Evolutionary conservation across 2,797 vertebrate genomes (phyloP).

Genomic region (Podargus strigoides): DNA sequence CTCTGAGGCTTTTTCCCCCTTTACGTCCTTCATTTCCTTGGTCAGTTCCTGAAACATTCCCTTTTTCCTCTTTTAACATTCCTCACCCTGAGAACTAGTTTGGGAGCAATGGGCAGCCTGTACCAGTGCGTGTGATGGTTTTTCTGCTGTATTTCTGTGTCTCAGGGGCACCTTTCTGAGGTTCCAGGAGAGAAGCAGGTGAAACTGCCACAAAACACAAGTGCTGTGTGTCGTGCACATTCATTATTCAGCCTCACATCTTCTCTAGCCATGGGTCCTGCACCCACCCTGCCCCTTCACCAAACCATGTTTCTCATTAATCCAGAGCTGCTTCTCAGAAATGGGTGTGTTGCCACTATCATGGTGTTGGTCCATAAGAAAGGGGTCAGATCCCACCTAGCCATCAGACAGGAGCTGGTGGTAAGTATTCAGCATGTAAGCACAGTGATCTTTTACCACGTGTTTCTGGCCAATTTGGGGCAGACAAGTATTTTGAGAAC

Average conservation of each 20-base stretch:
- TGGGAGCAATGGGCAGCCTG: background rate
- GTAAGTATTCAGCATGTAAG: background rate
- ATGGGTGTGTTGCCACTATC: fast-evolving
- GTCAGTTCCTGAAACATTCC: background rate
- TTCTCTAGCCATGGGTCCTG: background rate
- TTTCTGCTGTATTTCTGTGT: background rate
- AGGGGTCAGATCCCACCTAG: background rate
- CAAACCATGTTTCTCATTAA: background rate
- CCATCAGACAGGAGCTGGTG: background rate
- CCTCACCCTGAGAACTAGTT: background rate
- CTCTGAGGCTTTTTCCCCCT: background rate
- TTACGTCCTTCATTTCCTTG: background rate
- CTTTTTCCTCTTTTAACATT: background rate
- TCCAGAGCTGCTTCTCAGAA: background rate
- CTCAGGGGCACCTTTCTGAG: background rate
- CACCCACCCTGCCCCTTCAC: background rate
- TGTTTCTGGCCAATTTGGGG: background rate
- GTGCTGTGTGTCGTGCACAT: fast-evolving
- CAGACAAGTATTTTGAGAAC: background rate
- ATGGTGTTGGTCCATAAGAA: fast-evolving
- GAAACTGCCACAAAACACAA: background rate
- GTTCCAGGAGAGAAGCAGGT: background rate
- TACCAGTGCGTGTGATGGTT: background rate
- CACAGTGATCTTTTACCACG: background rate
- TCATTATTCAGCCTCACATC: background rate